A percentile compares a stretch with the other conserved stretches of the same genome.
These are phyloP conservation scores for Pelobates cultripes DNA, from an alignment of 2,797 vertebrate genomes.

Conservation along the genomic window DNA sequence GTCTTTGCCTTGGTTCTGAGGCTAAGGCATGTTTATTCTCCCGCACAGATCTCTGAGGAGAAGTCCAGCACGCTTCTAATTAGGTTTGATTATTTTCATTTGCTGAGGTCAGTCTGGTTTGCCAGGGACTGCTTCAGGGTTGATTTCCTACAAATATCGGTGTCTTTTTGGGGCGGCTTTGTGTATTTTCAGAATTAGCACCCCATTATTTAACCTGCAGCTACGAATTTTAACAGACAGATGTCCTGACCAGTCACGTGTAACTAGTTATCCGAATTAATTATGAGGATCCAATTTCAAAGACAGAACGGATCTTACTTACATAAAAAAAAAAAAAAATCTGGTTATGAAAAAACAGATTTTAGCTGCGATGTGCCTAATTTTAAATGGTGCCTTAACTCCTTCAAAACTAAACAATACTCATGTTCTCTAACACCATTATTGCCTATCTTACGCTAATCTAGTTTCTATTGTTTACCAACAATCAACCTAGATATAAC, in stretches of 20 bases:
- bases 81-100: slow-evolving; percentile 99
- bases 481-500: too few relatives aligned
- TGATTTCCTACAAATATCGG: slow-evolving; percentile 83
- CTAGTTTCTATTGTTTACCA: too few relatives aligned
- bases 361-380: neutral
- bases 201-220: slow-evolving; percentile 73
- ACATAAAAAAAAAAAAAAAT: neutral
- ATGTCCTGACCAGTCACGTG: slow-evolving; percentile 49
- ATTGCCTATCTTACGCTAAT: too few relatives aligned
- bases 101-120: slow-evolving; percentile 91
- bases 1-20: slow-evolving; percentile 83
- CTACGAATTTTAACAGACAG: slow-evolving; percentile 52
- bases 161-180: slow-evolving; percentile 69
- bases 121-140: slow-evolving; percentile 80
- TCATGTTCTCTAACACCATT: too few relatives aligned
- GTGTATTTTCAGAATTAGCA: slow-evolving; percentile 79
- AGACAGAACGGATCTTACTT: neutral
- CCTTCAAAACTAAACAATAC: neutral
- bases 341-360: neutral
- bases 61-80: slow-evolving; percentile 97
- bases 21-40: slow-evolving; percentile 93
- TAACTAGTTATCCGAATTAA: slow-evolving; percentile 55
- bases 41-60: slow-evolving; percentile 89
- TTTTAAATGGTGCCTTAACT: neutral
- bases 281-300: slow-evolving; percentile 13